A percentile compares a stretch with the other conserved stretches of the same genome.
Evolutionary conservation across 2,113 vertebrate species (phyloP).

Genomic region (Glaucomys volans): DNA sequence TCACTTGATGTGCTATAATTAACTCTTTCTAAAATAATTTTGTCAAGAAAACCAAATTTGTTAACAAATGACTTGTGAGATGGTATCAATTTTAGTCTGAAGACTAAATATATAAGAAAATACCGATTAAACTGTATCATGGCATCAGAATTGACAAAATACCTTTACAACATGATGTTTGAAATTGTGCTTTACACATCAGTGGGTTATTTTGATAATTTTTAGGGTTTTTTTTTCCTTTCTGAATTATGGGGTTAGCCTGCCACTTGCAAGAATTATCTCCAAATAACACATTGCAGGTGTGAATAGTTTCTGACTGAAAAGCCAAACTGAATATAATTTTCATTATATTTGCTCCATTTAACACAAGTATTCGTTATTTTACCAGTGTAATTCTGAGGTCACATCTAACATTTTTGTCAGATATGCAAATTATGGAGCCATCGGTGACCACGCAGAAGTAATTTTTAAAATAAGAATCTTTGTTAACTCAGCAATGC

Average conservation of each 20-base stretch:
- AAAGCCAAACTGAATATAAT: not conserved
- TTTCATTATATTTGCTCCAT: conserved; percentile 5
- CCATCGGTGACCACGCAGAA: not conserved
- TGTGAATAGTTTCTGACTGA: not conserved
- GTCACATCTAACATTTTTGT: not conserved
- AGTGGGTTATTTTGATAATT: not conserved
- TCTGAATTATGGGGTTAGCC: not conserved
- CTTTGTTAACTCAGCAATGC: not conserved
- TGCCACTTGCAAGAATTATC: not conserved
- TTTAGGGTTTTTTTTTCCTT: not conserved
- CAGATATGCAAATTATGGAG: not conserved
- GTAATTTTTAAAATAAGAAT: not conserved
- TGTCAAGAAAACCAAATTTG: not conserved
- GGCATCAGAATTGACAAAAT: not conserved
- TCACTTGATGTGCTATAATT: not conserved
- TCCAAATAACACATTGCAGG: not conserved
- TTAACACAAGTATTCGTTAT: not conserved
- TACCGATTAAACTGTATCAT: not conserved
- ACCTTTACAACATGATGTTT: not conserved
- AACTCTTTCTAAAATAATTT: not conserved
- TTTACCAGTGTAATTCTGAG: not conserved
- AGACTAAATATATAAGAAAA: not conserved
- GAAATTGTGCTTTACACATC: not conserved
- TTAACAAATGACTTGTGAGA: not conserved
- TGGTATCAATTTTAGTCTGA: not conserved